Evolutionary conservation across 2,113 vertebrate species (phyloP).

Genomic region (Crypturellus undulatus): DNA sequence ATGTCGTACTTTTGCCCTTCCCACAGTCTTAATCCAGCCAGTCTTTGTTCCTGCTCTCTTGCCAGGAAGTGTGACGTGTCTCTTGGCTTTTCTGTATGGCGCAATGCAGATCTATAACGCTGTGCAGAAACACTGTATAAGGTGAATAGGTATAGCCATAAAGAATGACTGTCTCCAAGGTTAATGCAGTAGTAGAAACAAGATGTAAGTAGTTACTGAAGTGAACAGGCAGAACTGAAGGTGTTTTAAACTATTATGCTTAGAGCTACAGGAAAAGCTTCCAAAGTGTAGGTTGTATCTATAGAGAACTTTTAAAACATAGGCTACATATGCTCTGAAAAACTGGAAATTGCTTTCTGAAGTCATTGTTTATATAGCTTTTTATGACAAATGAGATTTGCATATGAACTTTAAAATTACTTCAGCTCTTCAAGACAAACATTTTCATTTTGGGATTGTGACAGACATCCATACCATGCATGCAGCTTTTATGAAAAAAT

Average conservation of each 20-base stretch:
- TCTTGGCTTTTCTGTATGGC: conserved; percentile 22
- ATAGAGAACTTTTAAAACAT: not conserved
- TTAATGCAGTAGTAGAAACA: conserved; percentile 38
- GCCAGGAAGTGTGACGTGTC: not conserved
- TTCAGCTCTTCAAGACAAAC: not conserved
- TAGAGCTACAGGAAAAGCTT: not conserved
- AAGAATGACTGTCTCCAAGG: not conserved
- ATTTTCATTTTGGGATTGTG: not conserved
- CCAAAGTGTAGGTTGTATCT: not conserved
- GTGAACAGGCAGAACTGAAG: conserved; percentile 8
- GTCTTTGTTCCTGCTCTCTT: conserved; percentile 9
- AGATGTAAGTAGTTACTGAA: conserved; percentile 45
- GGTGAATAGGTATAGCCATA: not conserved
- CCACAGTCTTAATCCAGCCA: not conserved
- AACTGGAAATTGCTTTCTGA: conserved; percentile 24
- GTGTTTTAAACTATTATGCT: not conserved
- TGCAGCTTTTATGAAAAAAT: not conserved
- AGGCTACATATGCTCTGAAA: not conserved
- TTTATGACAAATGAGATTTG: conserved; percentile 8
- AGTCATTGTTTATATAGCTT: not conserved
- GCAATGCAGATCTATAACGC: conserved; percentile 50
- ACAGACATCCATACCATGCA: not conserved
- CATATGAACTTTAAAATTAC: not conserved
- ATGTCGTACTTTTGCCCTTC: conserved; percentile 30
- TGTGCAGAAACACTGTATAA: conserved; percentile 16